These are phyloP conservation scores for Diploscapter pachys DNA, from an alignment of 1,140 invertebrate genomes.

Conservation along the genomic window DNA sequence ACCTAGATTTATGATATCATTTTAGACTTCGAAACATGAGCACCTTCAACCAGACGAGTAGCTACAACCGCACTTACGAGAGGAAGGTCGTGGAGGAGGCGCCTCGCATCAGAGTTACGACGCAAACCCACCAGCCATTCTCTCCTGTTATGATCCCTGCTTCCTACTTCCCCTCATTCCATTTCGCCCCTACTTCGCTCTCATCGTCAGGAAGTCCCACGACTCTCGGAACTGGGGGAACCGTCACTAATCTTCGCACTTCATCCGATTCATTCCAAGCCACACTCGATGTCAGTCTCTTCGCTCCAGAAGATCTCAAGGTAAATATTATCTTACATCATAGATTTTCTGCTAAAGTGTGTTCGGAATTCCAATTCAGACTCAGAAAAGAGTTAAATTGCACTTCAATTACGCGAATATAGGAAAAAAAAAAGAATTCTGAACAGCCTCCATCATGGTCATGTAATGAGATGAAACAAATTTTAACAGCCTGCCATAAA, in stretches of 20 bases:
- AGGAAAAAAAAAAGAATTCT: too few relatives aligned
- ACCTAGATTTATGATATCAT: not conserved
- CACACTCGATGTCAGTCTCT: constrained; percentile 31
- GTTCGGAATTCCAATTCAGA: too few relatives aligned
- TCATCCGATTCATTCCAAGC: constrained; percentile 30
- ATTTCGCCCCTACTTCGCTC: not conserved
- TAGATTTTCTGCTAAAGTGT: too few relatives aligned
- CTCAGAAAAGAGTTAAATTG: too few relatives aligned
- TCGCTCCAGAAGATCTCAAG: constrained; percentile 29
- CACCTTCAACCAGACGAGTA: constrained; percentile 33
- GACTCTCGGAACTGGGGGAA: constrained; percentile 17
- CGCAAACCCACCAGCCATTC: not conserved
- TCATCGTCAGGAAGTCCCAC: constrained; percentile 1
- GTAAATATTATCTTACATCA: not conserved
- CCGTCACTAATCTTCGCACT: constrained; percentile 16
- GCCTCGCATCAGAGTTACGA: constrained; percentile 27
- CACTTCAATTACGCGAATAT: too few relatives aligned
- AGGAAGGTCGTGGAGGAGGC: constrained; percentile 35
- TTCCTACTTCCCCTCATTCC: not conserved
- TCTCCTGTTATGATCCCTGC: too few relatives aligned
- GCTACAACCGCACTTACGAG: constrained; percentile 39
- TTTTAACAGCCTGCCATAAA: not conserved
- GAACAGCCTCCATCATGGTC: too few relatives aligned
- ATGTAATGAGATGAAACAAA: not conserved
- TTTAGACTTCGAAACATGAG: constrained; percentile 16